These are phyloP conservation scores for Petrolisthes cinctipes DNA, from an alignment of 2,888 invertebrate species.

Conservation along the genomic window DNA sequence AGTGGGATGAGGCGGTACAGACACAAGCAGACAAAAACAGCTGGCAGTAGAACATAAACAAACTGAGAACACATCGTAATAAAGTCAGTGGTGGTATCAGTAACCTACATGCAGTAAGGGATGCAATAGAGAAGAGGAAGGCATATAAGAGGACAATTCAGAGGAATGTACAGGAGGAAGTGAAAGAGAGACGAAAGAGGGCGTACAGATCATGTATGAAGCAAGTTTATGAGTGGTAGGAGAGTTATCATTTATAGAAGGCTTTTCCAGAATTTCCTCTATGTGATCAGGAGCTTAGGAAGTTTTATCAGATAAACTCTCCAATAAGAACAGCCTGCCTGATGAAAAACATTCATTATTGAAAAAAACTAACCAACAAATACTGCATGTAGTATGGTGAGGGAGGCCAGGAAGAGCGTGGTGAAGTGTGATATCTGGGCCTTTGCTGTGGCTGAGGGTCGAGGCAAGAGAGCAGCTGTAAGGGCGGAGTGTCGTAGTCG, in stretches of 20 bases:
- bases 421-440: conserved; percentile 47
- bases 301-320: not conserved
- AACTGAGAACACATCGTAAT: too few relatives aligned
- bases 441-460: conserved; percentile 49
- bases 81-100: too few relatives aligned
- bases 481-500: conserved; percentile 48
- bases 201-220: not conserved
- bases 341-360: not conserved
- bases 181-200: not conserved
- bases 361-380: conserved; percentile 45
- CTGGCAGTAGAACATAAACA: too few relatives aligned
- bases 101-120: too few relatives aligned
- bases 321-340: not conserved
- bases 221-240: too few relatives aligned
- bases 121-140: too few relatives aligned
- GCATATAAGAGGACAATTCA: not conserved
- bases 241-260: too few relatives aligned
- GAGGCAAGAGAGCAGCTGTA: conserved; percentile 34
- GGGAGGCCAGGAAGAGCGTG: conserved; percentile 38
- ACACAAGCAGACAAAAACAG: too few relatives aligned
- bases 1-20: too few relatives aligned
- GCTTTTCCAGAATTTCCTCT: too few relatives aligned
- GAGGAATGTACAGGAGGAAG: not conserved
- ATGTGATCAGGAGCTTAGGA: too few relatives aligned
- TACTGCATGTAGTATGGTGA: conserved; percentile 45